phyloP scores from a whole-genome alignment of 2,113 vertebrate species.

The Plectropomus leopardus region DNA sequence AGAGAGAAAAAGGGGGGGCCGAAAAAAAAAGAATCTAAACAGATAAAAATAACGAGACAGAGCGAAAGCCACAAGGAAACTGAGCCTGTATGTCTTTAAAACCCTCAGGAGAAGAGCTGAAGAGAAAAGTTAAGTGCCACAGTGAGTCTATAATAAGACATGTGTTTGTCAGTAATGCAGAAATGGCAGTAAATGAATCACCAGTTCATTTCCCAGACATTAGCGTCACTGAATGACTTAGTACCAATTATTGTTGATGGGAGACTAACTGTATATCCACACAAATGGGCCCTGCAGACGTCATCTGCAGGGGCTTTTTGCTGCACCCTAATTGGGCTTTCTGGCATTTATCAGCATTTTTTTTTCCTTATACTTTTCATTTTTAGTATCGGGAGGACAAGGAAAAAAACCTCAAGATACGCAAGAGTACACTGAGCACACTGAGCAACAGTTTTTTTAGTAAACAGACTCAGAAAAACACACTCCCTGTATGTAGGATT shows the following conservation, averaged over 20 bases:
- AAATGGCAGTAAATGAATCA: constrained; percentile 53
- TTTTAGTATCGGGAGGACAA: too few relatives aligned
- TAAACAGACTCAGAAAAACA: neutral
- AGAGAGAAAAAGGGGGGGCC: constrained; percentile 10
- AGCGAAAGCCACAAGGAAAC: constrained; percentile 48
- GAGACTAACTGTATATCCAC: constrained; percentile 33
- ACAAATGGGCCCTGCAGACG: constrained; percentile 26
- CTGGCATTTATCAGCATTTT: constrained; percentile 4
- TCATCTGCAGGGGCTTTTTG: constrained; percentile 34
- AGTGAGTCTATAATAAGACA: constrained; percentile 33
- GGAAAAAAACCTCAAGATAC: too few relatives aligned
- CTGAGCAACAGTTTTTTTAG: neutral
- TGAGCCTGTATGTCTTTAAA: constrained; percentile 1
- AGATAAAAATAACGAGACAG: constrained; percentile 56
- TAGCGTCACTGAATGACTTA: constrained; percentile 47
- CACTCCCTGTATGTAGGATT: neutral
- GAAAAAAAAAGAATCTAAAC: constrained; percentile 6
- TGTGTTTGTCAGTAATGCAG: constrained; percentile 4
- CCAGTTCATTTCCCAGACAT: constrained; percentile 51
- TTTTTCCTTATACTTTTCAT: neutral
- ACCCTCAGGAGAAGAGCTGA: constrained; percentile 1
- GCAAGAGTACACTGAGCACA: too few relatives aligned
- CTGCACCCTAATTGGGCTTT: constrained; percentile 20
- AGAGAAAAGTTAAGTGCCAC: constrained; percentile 12
- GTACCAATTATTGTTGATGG: constrained; percentile 36